Base-by-base conservation (phyloP, 1,140 invertebrate species). In the Drosophila seguyi region DNA sequence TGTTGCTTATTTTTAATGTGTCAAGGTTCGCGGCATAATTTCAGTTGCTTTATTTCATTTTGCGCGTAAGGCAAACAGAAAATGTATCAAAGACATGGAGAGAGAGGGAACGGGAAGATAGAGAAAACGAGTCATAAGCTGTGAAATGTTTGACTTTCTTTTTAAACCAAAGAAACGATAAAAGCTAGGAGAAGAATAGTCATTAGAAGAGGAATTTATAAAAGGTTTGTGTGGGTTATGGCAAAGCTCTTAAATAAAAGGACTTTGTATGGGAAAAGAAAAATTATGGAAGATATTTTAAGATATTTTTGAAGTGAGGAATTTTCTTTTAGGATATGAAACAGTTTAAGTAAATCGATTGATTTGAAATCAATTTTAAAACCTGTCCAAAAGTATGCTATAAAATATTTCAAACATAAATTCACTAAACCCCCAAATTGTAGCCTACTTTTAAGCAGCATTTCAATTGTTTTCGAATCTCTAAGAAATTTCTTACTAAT, bases 11-110 rank as follows among this genome's bases (percentile, higher is more conserved):
- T 85, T 86, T 88, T 88, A 88, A 88, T 88, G 85, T 88, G 85
- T 88, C 85, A 88, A 88, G 85, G 85, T 88, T 88, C 78, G 85
- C 86, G 85, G 85, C 86, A 90, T 88, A 88, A 90, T 88, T 85
- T 88, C 75, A 78, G 87, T 79, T 75, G 85, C 77, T 84, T 90
- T 83, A 84, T 90, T 84, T 87, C 62, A 87, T 65, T 65, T 74
- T 75, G 79, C 79, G 75, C 65, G 77, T 67, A 76, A 68, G 66
- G 83, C 84, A 77, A 87, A 75, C 79, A 72, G 57, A 74, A 74
- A 81, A 77, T 78, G 69, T 42, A 73, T 77, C 71, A 62, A 52
- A 61, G 38, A 39, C 20, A 29, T 13, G 34, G 31, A 34, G 4
- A 34, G 25, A 56, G 36, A 42, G 36, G 59, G 16, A 6, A 7